Base-by-base conservation (phyloP, 2,888 invertebrate species). In the Polydrusus pterygomalis region DNA sequence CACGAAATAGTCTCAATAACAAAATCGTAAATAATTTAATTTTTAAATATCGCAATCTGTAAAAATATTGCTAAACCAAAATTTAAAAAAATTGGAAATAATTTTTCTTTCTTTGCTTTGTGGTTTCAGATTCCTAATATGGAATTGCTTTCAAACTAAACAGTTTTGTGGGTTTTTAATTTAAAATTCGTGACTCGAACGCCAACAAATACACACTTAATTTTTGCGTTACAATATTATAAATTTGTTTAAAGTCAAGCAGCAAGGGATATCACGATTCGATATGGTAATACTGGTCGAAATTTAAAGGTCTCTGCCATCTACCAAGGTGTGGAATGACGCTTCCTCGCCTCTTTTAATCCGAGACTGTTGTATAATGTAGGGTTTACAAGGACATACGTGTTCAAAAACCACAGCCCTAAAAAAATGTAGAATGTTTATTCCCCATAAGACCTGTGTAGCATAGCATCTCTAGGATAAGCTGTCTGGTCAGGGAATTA, bases 131-230 rank as follows among this genome's bases (percentile, higher is more conserved):
- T 58, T 17, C n/a, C 58, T 38, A 38, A 58, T 15, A 58, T 17
- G 34, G 58, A 38, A 34, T 17, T 13, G 58, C 38, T 58, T 9
- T 5, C 1, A 58, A 38, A 58, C 15, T 17, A 34, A 17, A 58
- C 13, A 30, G 30, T 38, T 25, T 30, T 13, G n/a, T 56, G 13
- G 25, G 15, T 56, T 56, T 13, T 56, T 30, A 56, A 58, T 58
- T 58, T 58, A 30, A n/a, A 30, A 58, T 34, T 58, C 58, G 58
- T 38, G 38, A 58, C 58, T 51, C 11, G 15, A 58, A 34, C 2
- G 15, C 34, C 3, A 17, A 58, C 38, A 38, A 58, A 34, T 13
- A 43, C n/a, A 43, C n/a, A 10, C 20, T 56, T 56, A 11, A 30
- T 56, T 9, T 7, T n/a, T 56, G 8, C 51, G 7, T 49, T 51